Evolutionary conservation across 2,797 vertebrate species (phyloP).

Genomic region (Sciurus carolinensis): DNA sequence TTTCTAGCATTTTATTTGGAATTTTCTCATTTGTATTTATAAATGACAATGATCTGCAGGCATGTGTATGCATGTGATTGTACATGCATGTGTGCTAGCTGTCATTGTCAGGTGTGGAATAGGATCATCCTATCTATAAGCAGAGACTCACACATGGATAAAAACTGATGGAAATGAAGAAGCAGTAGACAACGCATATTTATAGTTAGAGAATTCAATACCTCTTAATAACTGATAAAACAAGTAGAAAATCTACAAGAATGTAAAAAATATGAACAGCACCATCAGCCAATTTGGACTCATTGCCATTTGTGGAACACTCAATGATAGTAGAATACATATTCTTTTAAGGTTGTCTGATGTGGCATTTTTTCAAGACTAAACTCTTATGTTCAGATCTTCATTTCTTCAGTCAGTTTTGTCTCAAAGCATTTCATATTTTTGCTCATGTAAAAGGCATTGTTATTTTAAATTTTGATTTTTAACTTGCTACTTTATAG

Average conservation of each 20-base stretch:
- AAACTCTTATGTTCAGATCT: not conserved
- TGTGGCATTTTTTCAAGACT: not conserved
- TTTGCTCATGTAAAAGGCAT: not conserved
- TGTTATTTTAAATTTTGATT: not conserved
- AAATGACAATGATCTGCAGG: not conserved
- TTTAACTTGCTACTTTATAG: not conserved
- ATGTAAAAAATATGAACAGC: constrained; percentile 3
- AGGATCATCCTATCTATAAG: constrained; percentile 10
- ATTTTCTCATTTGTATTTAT: constrained; percentile 15
- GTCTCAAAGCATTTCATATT: not conserved
- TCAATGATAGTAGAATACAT: not conserved
- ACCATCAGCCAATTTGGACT: not conserved
- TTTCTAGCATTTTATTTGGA: constrained; percentile 1
- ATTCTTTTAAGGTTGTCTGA: not conserved
- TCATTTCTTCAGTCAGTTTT: not conserved
- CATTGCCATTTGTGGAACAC: not conserved
- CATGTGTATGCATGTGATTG: not conserved
- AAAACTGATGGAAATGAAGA: not conserved
- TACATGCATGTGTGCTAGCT: not conserved
- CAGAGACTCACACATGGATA: not conserved
- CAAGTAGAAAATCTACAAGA: not conserved
- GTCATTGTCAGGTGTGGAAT: not conserved
- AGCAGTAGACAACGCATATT: not conserved
- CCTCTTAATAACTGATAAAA: not conserved
- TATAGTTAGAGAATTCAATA: not conserved